Base-by-base conservation (phyloP, 2,113 vertebrate genomes). In the Mustelus asterias region DNA sequence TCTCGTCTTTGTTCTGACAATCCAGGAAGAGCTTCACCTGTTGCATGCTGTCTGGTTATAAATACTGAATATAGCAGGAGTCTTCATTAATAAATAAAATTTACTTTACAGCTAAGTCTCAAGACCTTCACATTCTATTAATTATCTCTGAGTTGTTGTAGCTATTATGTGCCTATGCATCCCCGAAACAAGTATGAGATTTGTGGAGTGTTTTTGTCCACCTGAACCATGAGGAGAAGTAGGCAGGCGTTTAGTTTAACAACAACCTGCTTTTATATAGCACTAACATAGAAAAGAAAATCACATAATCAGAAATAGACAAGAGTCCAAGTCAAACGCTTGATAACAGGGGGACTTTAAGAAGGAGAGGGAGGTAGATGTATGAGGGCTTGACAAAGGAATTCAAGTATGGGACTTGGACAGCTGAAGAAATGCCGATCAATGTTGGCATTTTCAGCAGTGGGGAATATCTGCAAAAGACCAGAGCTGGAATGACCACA, bases 31-130 rank as follows among this genome's bases (percentile, higher is more conserved):
- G 16, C 80, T 41, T 37, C 80, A 83, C 37, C 80, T 76, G 18
- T 83, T 83, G 80, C 80, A 83, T 7, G 0, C 80, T 7, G 7
- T 80, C 16, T 80, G 78, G 0, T 80, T 18, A 37, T 41, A 37
- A 80, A 37, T 41, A 7, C 80, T 83, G 37, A 83, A 83, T 83
- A 41, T 41, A 41, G 37, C 37, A 7, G 20, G 37, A 83, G 37
- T 83, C 78, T 80, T 80, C 76, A 83, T 83, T 83, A 83, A 76
- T 76, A 76, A 80, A 80, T 80, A 80, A 80, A 37, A 41, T 18
- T 20, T 83, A 44, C n/a, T 5, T 80, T n/a, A 18, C n/a, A 80
- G 2, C 78, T 18, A 41, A 14, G 3, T 80, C n/a, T 80, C 33
- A 83, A 83, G 14, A n/a, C 3, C 37, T 83, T 83, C 37, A 83